A percentile compares a stretch with the other conserved stretches of the same genome.
Evolutionary conservation across 1,140 invertebrate species (phyloP).

Genomic region (Protaetia brevitarsis): DNA sequence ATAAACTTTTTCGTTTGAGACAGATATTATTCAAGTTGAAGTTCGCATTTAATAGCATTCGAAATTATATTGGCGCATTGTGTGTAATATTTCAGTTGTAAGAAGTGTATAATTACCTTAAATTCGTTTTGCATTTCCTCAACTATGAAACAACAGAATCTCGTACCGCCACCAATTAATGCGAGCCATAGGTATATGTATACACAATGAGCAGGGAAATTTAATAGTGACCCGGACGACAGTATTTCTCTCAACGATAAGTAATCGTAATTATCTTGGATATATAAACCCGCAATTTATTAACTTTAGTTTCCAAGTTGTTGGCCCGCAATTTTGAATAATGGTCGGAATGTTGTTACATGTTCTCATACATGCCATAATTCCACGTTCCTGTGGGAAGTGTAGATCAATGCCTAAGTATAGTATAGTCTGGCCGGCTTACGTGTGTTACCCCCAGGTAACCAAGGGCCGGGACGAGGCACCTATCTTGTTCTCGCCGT

Average conservation of each 20-base stretch:
- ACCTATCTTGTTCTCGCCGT: not conserved
- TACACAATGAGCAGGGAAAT: too few species aligned
- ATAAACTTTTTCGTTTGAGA: too few species aligned
- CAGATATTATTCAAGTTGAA: too few species aligned
- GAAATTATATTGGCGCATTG: too few species aligned
- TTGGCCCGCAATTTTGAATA: conserved; percentile 33
- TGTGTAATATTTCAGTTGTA: too few species aligned
- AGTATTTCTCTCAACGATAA: conserved; percentile 7
- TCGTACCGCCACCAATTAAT: too few species aligned
- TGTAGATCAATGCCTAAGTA: conserved; percentile 32
- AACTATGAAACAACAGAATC: too few species aligned
- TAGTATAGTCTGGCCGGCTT: conserved; percentile 29
- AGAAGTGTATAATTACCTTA: too few species aligned
- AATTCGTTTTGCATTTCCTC: too few species aligned
- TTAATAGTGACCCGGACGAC: not conserved
- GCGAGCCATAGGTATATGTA: too few species aligned
- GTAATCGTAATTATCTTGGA: conserved; percentile 31
- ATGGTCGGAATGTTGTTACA: conserved; percentile 34
- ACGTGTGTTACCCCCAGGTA: conserved; percentile 26
- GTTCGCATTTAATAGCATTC: too few species aligned
- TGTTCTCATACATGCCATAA: conserved; percentile 30
- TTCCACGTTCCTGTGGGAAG: conserved; percentile 29
- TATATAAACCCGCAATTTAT: conserved; percentile 34
- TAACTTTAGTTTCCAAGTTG: conserved; percentile 33
- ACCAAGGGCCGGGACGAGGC: conserved; percentile 5